Evolutionary conservation across 2,113 vertebrate genomes (phyloP), one percentile per base, ranked within the genome.

Genomic region (Pseudorhombus dupliciocellatus): DNA sequence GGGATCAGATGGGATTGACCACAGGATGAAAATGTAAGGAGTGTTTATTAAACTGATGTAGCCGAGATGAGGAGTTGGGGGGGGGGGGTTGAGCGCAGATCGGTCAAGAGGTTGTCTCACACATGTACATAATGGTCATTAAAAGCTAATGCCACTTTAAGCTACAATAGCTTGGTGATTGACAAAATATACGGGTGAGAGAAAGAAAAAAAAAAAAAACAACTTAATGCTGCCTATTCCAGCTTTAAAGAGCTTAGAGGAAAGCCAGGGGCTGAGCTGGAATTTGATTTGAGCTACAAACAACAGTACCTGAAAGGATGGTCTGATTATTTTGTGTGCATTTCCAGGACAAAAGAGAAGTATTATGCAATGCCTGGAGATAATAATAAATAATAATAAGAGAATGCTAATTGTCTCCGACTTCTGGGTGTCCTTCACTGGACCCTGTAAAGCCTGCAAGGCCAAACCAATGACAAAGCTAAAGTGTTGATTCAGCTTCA

Each of bases 1-100:
- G 60, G 88, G 88, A 90, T 89, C 83, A 89, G 87, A 87, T 60
- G 65, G 84, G 89, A 91, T 91, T 88, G 89, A 90, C 88, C 82
- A 59, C 44, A 15, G 83, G 87, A 88, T 92, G 79, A 92, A 90
- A 90, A 90, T 79, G 81, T 84, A 86, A 83, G 66, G 79, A 66
- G 74, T 90, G 89, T 90, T 89, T 90, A 90, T 87, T 88, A 89
- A 90, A 89, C 63, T 30, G 79, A 85, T 87, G 85, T 75, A 71
- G 79, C 66, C 0, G 31, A 81, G 84, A 86, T 65, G 75, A 84
- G 70, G 58, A 68, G 72, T 0, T 1, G 40, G 50, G 2, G 40
- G 50, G 24, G 53, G 76, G 55, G n/a, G 73, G 42, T 30, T 20
- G 73, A 71, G 61, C 37, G 0, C 22, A 28, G 66, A 65, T 31